phyloP scores from a whole-genome alignment of 2,113 vertebrate species.

The Lethenteron camtschaticum region DNA sequence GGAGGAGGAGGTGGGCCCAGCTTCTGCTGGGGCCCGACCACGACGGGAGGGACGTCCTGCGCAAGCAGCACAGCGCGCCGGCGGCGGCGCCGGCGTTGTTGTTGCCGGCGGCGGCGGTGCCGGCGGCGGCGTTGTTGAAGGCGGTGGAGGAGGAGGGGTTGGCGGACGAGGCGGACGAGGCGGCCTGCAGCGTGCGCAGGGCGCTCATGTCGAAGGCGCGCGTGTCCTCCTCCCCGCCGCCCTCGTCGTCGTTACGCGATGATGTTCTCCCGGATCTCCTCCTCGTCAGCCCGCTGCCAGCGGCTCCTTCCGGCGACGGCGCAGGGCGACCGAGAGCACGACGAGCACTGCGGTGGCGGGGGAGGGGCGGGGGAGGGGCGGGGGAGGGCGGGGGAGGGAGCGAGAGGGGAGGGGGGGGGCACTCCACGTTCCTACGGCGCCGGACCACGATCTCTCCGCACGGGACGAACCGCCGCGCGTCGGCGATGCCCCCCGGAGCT shows the following conservation, averaged over 20 bases:
- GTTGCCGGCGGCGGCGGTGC: neutral
- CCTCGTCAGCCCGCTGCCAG: constrained; percentile 85
- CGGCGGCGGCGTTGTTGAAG: constrained; percentile 20
- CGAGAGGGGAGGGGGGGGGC: neutral
- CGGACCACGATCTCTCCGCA: no score
- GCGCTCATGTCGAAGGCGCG: constrained; percentile 95
- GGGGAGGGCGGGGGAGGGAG: no score
- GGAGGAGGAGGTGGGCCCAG: no score
- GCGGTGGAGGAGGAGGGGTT: neutral
- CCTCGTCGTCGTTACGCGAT: constrained; percentile 96
- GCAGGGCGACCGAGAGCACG: constrained; percentile 73
- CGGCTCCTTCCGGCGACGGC: constrained; percentile 85
- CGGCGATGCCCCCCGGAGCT: no score
- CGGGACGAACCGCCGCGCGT: no score
- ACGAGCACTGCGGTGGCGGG: constrained; percentile 42
- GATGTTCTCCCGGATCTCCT: constrained; percentile 91
- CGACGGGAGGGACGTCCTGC: neutral
- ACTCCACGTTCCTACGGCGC: no score
- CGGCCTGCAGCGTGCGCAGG: constrained; percentile 77
- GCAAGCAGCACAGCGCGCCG: neutral
- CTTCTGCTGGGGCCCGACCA: neutral
- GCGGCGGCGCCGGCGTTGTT: neutral
- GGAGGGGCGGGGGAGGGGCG: no score
- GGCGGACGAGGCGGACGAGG: constrained; percentile 6
- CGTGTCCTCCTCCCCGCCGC: constrained; percentile 84